These are phyloP conservation scores for Neopipo cinnamomea DNA, from an alignment of 2,113 vertebrate genomes.

Conservation along the genomic window DNA sequence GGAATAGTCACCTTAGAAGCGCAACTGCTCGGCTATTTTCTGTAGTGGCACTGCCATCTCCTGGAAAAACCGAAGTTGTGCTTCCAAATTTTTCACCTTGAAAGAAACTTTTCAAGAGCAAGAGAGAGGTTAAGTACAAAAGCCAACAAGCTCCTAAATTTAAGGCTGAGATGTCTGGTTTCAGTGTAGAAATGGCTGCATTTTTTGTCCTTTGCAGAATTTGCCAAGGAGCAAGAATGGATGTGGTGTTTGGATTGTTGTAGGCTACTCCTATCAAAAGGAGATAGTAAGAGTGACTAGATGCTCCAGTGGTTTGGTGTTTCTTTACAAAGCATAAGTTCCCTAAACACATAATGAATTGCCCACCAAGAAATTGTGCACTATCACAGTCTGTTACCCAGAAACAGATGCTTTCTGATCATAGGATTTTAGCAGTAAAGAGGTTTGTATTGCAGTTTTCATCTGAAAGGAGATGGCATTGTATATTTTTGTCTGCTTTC, in stretches of 20 bases:
- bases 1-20: constrained; percentile 23
- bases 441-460: neutral
- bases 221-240: neutral
- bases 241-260: neutral
- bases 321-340: neutral
- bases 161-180: neutral
- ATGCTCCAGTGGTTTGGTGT: neutral
- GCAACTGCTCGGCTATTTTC: neutral
- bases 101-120: constrained; percentile 26
- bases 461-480: neutral
- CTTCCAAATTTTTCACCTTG: neutral
- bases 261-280: neutral
- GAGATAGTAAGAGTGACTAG: neutral
- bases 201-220: neutral
- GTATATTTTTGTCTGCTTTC: neutral
- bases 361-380: neutral
- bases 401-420: neutral
- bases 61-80: constrained; percentile 42
- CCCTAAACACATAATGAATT: neutral
- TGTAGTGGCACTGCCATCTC: constrained; percentile 69
- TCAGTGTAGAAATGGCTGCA: neutral
- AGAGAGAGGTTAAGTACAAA: neutral
- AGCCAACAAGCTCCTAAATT: neutral
- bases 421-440: neutral
- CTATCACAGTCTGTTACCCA: neutral